Percentiles rank a stretch among this genome's conserved stretches.
These are phyloP conservation scores for Brachynemurus nebulosus DNA, from an alignment of 2,888 invertebrate species.

Conservation along the genomic window DNA sequence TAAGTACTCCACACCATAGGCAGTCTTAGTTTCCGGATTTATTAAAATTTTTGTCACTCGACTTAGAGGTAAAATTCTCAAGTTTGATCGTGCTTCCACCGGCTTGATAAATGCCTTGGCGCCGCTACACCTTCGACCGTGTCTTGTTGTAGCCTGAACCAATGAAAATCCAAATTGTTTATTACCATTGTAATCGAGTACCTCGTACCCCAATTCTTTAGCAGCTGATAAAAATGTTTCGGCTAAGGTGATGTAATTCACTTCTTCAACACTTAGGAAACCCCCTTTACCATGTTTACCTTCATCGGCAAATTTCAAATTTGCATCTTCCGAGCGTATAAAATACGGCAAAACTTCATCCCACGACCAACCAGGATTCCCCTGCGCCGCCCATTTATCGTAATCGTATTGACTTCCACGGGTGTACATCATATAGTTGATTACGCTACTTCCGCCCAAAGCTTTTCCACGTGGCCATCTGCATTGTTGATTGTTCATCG, in stretches of 20 bases:
- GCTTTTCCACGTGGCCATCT: slow-evolving; percentile 41
- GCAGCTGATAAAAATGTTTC: slow-evolving; percentile 46
- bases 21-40: slow-evolving; percentile 40
- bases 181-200: slow-evolving; percentile 54
- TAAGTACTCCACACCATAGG: slow-evolving; percentile 51
- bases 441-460: slow-evolving; percentile 36
- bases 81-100: slow-evolving; percentile 43
- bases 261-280: slow-evolving; percentile 31
- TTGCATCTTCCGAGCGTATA: slow-evolving; percentile 28
- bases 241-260: slow-evolving; percentile 32
- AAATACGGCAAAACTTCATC: slow-evolving; percentile 33
- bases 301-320: slow-evolving; percentile 25
- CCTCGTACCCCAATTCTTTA: slow-evolving; percentile 47
- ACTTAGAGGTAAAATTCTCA: slow-evolving; percentile 49
- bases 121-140: slow-evolving; percentile 49
- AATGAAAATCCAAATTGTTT: slow-evolving; percentile 49
- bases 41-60: slow-evolving; percentile 53
- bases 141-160: slow-evolving; percentile 44
- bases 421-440: slow-evolving; percentile 40
- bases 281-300: slow-evolving; percentile 31
- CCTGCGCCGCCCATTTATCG: slow-evolving; percentile 46
- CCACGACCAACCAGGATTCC: slow-evolving; percentile 40
- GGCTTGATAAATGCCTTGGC: slow-evolving; percentile 50
- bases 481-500: slow-evolving; percentile 28
- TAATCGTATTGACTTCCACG: slow-evolving; percentile 52